Conservation (phyloP, 2,113 vertebrate genomes). For the Clarias macrocephalus region DNA sequence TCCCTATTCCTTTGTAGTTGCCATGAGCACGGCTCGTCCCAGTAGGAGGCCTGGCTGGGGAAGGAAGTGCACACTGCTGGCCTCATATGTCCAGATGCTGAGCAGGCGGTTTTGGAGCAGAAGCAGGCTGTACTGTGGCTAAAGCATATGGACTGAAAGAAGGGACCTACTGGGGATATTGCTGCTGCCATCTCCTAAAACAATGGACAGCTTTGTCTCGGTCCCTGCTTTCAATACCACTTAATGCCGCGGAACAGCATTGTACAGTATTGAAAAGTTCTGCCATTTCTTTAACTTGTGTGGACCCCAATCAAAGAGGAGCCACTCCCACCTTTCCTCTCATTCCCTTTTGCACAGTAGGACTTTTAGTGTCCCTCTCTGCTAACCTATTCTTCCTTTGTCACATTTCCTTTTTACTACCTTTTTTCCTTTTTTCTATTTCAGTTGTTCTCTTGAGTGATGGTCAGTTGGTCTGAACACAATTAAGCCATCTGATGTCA, state of each 20-base stretch:
- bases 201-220: slow-evolving; percentile 62
- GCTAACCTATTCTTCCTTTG: slow-evolving; percentile 45
- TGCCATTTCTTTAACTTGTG: slow-evolving; percentile 67
- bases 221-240: slow-evolving; percentile 68
- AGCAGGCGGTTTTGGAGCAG: slow-evolving; percentile 68
- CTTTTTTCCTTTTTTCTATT: slow-evolving; percentile 65
- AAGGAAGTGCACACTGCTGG: slow-evolving; percentile 60
- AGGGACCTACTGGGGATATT: slow-evolving; percentile 63
- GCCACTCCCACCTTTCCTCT: slow-evolving; percentile 65
- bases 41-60: slow-evolving; percentile 54
- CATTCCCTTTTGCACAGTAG: slow-evolving; percentile 54
- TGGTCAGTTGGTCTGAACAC: slow-evolving; percentile 74
- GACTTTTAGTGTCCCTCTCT: slow-evolving; percentile 56
- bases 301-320: slow-evolving; percentile 63
- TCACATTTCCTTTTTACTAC: slow-evolving; percentile 42
- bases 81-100: slow-evolving; percentile 78
- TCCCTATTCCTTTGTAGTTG: slow-evolving; percentile 56
- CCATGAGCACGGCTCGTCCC: slow-evolving; percentile 63
- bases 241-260: slow-evolving; percentile 78
- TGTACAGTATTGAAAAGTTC: slow-evolving; percentile 81
- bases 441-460: slow-evolving; percentile 74
- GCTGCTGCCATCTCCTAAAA: slow-evolving; percentile 56
- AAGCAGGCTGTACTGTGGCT: slow-evolving; percentile 63
- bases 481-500: slow-evolving; percentile 76
- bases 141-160: slow-evolving; percentile 78